Conservation (phyloP, 2,113 vertebrate species). For the Chelonoidis abingdonii region DNA sequence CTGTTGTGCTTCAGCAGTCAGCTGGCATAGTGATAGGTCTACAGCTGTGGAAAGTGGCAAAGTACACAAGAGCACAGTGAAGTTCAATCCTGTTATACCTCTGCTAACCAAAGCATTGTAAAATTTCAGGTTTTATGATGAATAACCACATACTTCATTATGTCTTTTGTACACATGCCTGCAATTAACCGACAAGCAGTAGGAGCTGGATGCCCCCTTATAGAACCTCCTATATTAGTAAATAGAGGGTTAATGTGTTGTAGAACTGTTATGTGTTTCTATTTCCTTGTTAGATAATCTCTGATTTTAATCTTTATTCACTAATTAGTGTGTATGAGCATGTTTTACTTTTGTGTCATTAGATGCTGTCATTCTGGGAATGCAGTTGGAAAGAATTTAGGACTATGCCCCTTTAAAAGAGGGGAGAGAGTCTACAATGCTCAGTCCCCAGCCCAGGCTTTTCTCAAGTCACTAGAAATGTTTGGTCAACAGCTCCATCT, state of each 20-base stretch:
- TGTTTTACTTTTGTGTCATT: neutral
- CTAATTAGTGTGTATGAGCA: neutral
- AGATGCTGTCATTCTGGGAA: neutral
- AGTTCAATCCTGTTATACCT: constrained; percentile 24
- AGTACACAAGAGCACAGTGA: constrained; percentile 16
- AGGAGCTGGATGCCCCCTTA: accelerated
- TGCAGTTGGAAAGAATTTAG: neutral
- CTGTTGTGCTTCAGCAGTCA: constrained; percentile 33
- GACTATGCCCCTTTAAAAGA: accelerated
- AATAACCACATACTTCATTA: neutral
- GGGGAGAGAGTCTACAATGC: neutral
- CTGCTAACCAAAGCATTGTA: neutral
- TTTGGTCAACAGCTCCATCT: constrained; percentile 85
- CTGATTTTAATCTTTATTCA: neutral
- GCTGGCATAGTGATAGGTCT: neutral
- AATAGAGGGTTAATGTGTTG: neutral
- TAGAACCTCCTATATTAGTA: neutral
- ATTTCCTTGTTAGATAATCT: neutral
- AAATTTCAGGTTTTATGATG: neutral
- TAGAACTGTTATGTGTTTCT: accelerated
- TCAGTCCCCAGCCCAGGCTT: neutral
- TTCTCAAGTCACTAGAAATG: constrained; percentile 31
- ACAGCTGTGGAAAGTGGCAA: constrained; percentile 31
- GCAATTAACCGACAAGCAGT: accelerated
- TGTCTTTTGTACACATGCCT: neutral